Percentiles rank a stretch among this genome's conserved stretches.
phyloP scores from a whole-genome alignment of 2,113 vertebrate genomes.

The Arvicanthis niloticus region DNA sequence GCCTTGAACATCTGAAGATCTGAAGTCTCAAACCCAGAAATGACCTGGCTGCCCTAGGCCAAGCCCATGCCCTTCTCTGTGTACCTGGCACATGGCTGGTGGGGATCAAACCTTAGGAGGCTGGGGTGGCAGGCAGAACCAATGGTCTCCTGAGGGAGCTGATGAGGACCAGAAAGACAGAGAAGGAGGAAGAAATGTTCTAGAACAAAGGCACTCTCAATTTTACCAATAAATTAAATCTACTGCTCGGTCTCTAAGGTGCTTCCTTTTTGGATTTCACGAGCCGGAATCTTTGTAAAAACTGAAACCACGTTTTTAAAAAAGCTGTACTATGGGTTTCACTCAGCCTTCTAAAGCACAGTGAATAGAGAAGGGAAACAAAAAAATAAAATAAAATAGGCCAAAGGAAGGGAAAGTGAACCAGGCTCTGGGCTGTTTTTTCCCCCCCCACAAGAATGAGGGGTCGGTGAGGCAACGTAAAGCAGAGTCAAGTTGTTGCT shows the following conservation, averaged over 20 bases:
- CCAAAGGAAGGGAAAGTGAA: neutral
- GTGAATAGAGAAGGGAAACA: neutral
- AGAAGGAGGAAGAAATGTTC: neutral
- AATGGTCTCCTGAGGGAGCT: neutral
- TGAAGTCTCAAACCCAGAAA: neutral
- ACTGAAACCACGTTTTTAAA: conserved; percentile 47
- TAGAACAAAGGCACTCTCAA: conserved; percentile 10
- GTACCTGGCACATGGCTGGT: neutral
- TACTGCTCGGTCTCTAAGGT: conserved; percentile 13
- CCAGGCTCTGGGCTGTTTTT: neutral
- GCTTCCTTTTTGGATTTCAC: neutral
- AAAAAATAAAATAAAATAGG: neutral
- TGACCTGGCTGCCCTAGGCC: neutral
- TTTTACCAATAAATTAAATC: conserved; percentile 5
- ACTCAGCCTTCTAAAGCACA: neutral
- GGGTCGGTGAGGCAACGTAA: neutral
- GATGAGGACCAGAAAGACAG: neutral
- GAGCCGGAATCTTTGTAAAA: neutral
- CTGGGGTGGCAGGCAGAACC: neutral
- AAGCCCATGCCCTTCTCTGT: neutral
- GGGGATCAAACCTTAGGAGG: neutral
- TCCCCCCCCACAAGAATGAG: neutral
- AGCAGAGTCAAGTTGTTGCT: conserved; percentile 57
- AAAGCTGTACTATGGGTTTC: neutral
- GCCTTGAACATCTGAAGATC: neutral